These are phyloP conservation scores for Trichosurus vulpecula DNA, from an alignment of 2,797 vertebrate species.

Conservation along the genomic window DNA sequence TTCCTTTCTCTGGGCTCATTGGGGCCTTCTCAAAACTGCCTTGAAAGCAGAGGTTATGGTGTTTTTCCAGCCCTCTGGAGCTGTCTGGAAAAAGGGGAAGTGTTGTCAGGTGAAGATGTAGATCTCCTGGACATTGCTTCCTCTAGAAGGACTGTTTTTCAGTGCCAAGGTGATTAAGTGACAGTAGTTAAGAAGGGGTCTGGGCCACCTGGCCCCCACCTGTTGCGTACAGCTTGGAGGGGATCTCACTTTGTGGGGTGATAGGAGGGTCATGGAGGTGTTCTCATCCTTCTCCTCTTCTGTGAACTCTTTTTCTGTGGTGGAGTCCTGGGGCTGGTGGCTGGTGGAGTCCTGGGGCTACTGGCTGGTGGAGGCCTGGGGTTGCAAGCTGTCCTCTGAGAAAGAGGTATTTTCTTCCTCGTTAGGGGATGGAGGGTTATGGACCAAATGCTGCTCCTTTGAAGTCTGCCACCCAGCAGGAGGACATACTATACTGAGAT, in stretches of 20 bases:
- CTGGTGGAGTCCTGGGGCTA: no score
- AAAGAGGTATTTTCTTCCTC: background rate
- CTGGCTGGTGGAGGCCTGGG: background rate
- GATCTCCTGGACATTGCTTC: constrained; percentile 93
- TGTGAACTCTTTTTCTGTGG: constrained; percentile 74
- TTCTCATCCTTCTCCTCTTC: constrained; percentile 74
- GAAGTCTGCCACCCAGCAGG: constrained; percentile 60
- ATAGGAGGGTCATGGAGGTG: constrained; percentile 57
- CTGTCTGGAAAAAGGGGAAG: constrained; percentile 93
- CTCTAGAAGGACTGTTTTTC: constrained; percentile 87
- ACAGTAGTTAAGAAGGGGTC: constrained; percentile 92
- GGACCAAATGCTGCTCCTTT: background rate
- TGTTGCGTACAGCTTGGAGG: constrained; percentile 63
- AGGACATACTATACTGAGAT: constrained; percentile 89
- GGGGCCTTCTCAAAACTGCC: constrained; percentile 91
- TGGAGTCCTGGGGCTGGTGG: no score
- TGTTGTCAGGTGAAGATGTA: constrained; percentile 93
- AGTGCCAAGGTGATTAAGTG: constrained; percentile 91
- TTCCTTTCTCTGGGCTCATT: constrained; percentile 83
- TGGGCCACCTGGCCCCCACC: constrained; percentile 87
- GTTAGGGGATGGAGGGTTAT: background rate
- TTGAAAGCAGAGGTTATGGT: constrained; percentile 95
- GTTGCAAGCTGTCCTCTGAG: accelerated
- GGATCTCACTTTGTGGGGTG: constrained; percentile 74
- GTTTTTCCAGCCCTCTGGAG: constrained; percentile 94